Evolutionary conservation across 2,797 vertebrate genomes (phyloP).

Genomic region (Buceros bicornis): DNA sequence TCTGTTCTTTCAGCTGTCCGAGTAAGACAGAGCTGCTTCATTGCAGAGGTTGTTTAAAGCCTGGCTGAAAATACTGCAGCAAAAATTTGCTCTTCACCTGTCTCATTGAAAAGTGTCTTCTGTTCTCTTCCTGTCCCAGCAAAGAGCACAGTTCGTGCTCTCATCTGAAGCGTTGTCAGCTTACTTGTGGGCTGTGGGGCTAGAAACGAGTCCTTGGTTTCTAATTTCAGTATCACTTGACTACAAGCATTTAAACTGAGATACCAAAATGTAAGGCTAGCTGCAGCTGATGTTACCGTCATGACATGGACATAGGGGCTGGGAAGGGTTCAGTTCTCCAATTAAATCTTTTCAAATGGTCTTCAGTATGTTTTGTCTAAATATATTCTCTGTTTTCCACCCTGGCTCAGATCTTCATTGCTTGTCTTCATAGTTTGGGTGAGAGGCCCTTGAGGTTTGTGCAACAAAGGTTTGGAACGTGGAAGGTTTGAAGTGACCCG

Average conservation of each 20-base stretch:
- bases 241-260: neutral
- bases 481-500: neutral
- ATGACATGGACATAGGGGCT: rapidly evolving
- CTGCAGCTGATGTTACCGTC: neutral
- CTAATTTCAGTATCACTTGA: neutral
- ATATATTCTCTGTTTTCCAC: neutral
- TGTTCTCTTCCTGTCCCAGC: neutral
- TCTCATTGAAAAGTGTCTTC: neutral
- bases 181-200: neutral
- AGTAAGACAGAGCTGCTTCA: neutral
- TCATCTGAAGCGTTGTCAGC: neutral
- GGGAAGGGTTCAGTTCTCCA: neutral
- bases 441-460: neutral
- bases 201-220: neutral
- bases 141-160: neutral
- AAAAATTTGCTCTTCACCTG: neutral
- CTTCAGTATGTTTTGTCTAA: neutral
- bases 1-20: neutral
- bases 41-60: neutral
- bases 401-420: neutral
- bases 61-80: constrained; percentile 8
- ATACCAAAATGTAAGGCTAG: neutral
- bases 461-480: neutral
- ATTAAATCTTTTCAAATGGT: neutral
- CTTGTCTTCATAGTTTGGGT: neutral